Evolutionary conservation across 2,797 vertebrate genomes (phyloP), one percentile per base, ranked within the genome.

Genomic region (Lutjanus campechanus): DNA sequence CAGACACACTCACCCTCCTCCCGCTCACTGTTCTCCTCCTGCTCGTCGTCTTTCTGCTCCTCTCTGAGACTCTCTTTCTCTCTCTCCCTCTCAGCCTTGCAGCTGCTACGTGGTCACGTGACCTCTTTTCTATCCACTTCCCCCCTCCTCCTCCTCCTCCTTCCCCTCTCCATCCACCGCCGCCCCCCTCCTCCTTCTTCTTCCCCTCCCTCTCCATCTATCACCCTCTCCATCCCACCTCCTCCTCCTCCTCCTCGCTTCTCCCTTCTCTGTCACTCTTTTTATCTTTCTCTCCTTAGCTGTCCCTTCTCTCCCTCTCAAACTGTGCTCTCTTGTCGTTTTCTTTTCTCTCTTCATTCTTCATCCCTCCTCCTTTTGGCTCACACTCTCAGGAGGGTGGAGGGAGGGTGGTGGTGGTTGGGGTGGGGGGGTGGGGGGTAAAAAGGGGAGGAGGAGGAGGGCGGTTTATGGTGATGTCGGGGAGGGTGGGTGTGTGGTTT

Each of bases 21-120:
- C 87, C 86, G 90, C 89, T 92, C 89, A 86, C 89, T 89, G 83
- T 77, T 90, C 82, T 86, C 85, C 90, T 91, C 90, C 87, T 88
- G 89, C 88, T 90, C 86, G 85, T 87, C 86, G 89, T 90, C 90
- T 92, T 85, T 93, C 90, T 91, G 84, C 84, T 91, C 84, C 92
- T 94, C 86, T 91, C 79, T 90, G 85, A 89, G 85, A 85, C 85
- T 91, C 91, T 90, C 79, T 92, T 86, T 91, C 88, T 90, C 87
- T 90, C 87, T 88, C 90, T 89, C 87, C 82, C 85, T 90, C 93
- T 92, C 91, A 93, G 92, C 91, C 91, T 93, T 94, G 93, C 93
- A 95, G 93, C 94, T 94, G 93, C 93, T 92, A 88, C 85, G 74
- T 85, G 87, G 85, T 91, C 93, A 95, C 89, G 90, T 95, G 93